A percentile compares a stretch with the other conserved stretches of the same genome.
Evolutionary conservation across 2,113 vertebrate species (phyloP).

Genomic region (Donacobius atricapilla): DNA sequence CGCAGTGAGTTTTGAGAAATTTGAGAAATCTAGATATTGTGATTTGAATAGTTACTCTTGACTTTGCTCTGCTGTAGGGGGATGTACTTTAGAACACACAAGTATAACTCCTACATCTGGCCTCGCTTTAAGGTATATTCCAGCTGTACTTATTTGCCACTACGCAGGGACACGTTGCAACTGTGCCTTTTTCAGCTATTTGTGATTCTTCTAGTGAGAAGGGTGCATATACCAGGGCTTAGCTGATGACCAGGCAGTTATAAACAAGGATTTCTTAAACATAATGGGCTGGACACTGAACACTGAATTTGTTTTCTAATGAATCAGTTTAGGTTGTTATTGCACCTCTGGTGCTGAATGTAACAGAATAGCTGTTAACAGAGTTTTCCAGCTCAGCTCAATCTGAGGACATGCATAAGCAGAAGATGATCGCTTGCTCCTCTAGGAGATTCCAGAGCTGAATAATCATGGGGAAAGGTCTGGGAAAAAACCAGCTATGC

Average conservation of each 20-base stretch:
- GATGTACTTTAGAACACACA: not conserved
- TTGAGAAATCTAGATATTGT: not conserved
- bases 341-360: not conserved
- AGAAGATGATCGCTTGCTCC: not conserved
- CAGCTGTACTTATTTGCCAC: not conserved
- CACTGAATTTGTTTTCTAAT: not conserved
- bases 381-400: not conserved
- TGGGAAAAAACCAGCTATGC: not conserved
- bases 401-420: not conserved
- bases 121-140: not conserved
- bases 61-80: not conserved
- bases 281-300: not conserved
- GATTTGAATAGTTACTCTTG: not conserved
- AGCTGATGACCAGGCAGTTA: not conserved
- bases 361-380: not conserved
- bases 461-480: not conserved
- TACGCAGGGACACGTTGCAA: not conserved
- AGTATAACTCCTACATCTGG: not conserved
- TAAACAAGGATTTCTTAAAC: not conserved
- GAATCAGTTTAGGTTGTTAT: not conserved
- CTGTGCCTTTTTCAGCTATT: not conserved
- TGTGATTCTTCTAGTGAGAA: not conserved
- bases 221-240: not conserved
- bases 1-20: not conserved
- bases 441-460: not conserved